A percentile compares a stretch with the other conserved stretches of the same genome.
Evolutionary conservation across 2,888 invertebrate genomes (phyloP).

Genomic region (Luperina nickerlii): DNA sequence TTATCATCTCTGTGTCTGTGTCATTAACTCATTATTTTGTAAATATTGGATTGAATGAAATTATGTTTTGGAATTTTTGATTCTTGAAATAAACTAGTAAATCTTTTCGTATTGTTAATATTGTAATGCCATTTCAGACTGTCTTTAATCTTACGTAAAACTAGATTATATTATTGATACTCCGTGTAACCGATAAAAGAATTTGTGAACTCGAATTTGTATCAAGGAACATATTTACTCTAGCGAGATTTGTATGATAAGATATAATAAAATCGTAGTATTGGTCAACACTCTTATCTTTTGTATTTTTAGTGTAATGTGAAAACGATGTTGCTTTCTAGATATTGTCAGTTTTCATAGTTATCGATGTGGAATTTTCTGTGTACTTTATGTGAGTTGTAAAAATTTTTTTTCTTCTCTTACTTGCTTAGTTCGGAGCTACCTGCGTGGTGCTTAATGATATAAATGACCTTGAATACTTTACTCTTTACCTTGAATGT

Average conservation of each 20-base stretch:
- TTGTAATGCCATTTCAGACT: neutral
- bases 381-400: constrained; percentile 36
- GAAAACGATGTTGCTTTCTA: constrained; percentile 35
- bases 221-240: too few species aligned
- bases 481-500: constrained; percentile 12
- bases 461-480: constrained; percentile 34
- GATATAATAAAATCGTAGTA: constrained; percentile 32
- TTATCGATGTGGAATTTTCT: constrained; percentile 49
- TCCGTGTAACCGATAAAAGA: neutral
- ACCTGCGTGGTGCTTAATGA: neutral
- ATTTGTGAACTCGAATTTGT: constrained; percentile 3
- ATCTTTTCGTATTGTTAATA: constrained; percentile 7
- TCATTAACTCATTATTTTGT: constrained; percentile 8
- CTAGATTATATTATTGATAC: neutral
- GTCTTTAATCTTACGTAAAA: neutral
- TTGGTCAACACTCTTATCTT: constrained; percentile 44
- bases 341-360: constrained; percentile 27
- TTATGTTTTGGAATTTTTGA: neutral
- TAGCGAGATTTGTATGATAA: constrained; percentile 32
- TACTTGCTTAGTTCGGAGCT: neutral
- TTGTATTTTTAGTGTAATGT: constrained; percentile 27
- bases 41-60: neutral
- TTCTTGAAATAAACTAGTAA: constrained; percentile 6
- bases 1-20: neutral
- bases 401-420: neutral